Evolutionary conservation across 2,113 vertebrate genomes (phyloP), one percentile per base, ranked within the genome.

Genomic region (Oxyruncus cristatus): DNA sequence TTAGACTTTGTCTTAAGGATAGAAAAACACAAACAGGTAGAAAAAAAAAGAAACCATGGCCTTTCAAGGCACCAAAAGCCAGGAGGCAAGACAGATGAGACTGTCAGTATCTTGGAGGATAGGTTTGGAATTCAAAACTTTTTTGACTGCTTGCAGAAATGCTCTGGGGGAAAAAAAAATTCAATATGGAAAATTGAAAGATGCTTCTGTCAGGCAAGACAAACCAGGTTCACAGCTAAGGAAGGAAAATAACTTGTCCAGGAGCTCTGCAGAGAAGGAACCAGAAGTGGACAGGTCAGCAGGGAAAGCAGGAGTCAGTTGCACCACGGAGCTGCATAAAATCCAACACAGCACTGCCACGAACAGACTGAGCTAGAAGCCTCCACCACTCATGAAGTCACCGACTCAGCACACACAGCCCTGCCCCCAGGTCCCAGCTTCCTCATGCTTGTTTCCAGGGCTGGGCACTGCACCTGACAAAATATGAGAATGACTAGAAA

Each of bases 51-150:
- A 85, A 27, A 90, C n/a, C 1, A 21, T 0, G 13, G 56, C 33
- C 47, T 96, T 88, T 74, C 56, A 63, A 85, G 47, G 85, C 33
- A 74, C 32, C 15, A 18, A 0, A 3, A 88, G 30, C 10, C 12
- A 11, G 37, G 39, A 96, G 89, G 53, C 47, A 92, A 96, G 91
- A 96, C 41, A 90, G 85, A 85, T 88, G 86, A 67, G 49, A 75
- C 41, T 79, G 75, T 90, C 79, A 68, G 39, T 39, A 24, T 44
- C 35, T 52, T 85, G 47, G 39, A 90, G 67, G 52, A 82, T 17
- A 82, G 41, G n/a, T 88, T 79, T 88, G 61, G 42, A 78, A 56
- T 82, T 53, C 2, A 66, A 67, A 91, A 70, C 37, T 65, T 66
- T 86, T 85, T 75, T 81, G 24, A 74, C 39, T 28, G 14, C 77